Percentiles rank a stretch among this genome's conserved stretches.
Conservation (phyloP, 2,113 vertebrate species). For the Columbina picui region DNA sequence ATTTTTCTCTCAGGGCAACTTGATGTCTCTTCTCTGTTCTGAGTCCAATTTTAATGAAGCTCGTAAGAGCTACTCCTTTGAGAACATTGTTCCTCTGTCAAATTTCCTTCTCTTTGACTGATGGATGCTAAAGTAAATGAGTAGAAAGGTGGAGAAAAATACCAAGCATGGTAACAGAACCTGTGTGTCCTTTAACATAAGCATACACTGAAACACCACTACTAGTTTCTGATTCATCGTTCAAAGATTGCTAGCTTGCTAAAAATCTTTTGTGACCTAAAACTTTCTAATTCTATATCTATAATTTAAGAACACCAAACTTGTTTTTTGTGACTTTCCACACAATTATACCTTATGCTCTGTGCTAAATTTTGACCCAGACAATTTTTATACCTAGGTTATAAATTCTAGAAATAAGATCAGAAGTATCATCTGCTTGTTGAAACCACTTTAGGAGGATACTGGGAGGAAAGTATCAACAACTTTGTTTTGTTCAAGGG, state of each 20-base stretch:
- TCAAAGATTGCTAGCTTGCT: not conserved
- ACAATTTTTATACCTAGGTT: not conserved
- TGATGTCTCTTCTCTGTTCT: not conserved
- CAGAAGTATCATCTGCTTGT: slow-evolving; percentile 13
- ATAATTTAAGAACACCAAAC: not conserved
- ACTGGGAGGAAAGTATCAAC: not conserved
- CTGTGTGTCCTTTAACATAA: not conserved
- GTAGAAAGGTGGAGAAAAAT: not conserved
- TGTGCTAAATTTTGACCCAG: slow-evolving; percentile 7
- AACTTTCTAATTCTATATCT: not conserved
- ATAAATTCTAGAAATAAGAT: slow-evolving; percentile 5
- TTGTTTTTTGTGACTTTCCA: not conserved
- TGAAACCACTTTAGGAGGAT: not conserved
- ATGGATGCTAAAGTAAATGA: not conserved
- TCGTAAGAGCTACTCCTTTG: not conserved
- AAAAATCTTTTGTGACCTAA: not conserved
- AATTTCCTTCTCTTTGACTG: not conserved
- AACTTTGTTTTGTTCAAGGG: not conserved
- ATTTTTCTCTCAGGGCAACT: not conserved
- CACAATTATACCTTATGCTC: not conserved
- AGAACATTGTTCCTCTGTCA: not conserved
- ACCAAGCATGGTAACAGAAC: not conserved
- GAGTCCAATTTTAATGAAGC: not conserved
- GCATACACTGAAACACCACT: not conserved
- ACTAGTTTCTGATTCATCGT: not conserved